Evolutionary conservation across 2,888 invertebrate species (phyloP).

Genomic region (Criorhina ranunculi): DNA sequence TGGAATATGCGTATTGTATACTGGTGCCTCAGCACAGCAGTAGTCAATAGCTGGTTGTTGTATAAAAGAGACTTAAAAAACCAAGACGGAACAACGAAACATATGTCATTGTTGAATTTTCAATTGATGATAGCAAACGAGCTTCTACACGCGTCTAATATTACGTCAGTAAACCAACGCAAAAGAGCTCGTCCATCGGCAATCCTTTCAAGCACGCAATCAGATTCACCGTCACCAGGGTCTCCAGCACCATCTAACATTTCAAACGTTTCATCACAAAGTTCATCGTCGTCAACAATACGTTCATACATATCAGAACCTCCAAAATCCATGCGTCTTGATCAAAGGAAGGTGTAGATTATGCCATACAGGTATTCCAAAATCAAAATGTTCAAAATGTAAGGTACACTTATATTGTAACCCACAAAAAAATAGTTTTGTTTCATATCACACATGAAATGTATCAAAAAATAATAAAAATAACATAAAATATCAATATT

Average conservation of each 20-base stretch:
- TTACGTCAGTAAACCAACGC: slow-evolving; percentile 1
- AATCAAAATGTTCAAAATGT: slow-evolving; percentile 56
- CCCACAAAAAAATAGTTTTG: slow-evolving; percentile 69
- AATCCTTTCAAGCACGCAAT: slow-evolving; percentile 34
- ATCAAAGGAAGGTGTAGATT: slow-evolving; percentile 62
- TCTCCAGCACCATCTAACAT: slow-evolving; percentile 21
- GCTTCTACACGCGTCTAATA: slow-evolving; percentile 11
- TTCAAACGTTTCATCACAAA: slow-evolving; percentile 9
- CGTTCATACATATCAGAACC: slow-evolving; percentile 54
- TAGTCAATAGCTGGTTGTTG: slow-evolving; percentile 45
- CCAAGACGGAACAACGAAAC: slow-evolving; percentile 17
- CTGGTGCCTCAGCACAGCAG: slow-evolving; percentile 31
- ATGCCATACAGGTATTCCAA: slow-evolving; percentile 51
- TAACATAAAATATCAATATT: slow-evolving; percentile 11
- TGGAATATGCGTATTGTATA: slow-evolving; percentile 26
- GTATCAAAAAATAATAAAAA: slow-evolving; percentile 35
- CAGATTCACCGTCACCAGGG: slow-evolving; percentile 14
- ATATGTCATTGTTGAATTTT: slow-evolving; percentile 37
- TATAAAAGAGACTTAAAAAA: slow-evolving; percentile 43
- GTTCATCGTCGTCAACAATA: slow-evolving; percentile 15
- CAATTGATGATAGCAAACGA: slow-evolving; percentile 52
- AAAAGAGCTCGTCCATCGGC: slow-evolving; percentile 31
- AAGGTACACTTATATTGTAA: slow-evolving; percentile 61
- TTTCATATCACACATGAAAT: slow-evolving; percentile 42
- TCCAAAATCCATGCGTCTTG: slow-evolving; percentile 55